Evolutionary conservation across 2,797 vertebrate species (phyloP).

Genomic region (Myotis pilosus): DNA sequence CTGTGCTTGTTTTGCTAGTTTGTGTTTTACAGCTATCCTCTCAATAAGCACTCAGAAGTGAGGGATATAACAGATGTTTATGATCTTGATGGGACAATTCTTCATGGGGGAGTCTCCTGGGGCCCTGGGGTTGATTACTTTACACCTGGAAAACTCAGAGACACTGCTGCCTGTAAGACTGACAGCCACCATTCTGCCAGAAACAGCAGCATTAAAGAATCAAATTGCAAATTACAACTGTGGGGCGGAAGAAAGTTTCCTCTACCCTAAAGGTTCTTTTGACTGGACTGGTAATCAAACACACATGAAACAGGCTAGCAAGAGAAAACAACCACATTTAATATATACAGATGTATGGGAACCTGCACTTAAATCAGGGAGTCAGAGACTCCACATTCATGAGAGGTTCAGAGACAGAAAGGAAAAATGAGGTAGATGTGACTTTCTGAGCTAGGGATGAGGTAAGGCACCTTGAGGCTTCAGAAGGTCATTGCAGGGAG

Average conservation of each 20-base stretch:
- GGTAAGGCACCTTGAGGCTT: not conserved
- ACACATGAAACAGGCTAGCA: not conserved
- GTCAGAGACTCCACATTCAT: not conserved
- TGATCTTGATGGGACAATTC: not conserved
- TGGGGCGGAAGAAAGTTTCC: not conserved
- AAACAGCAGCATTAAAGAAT: not conserved
- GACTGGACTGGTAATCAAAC: not conserved
- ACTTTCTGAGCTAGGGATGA: not conserved
- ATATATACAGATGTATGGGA: not conserved
- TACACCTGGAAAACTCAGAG: conserved; percentile 7
- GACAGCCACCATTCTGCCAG: not conserved
- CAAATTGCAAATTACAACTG: conserved; percentile 10
- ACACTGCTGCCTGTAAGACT: not conserved
- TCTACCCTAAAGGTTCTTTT: not conserved
- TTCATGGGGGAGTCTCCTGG: not conserved
- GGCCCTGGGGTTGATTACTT: not conserved
- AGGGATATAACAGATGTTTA: not conserved
- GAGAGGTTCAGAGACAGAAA: not conserved
- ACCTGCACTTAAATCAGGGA: not conserved
- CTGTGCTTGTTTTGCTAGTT: not conserved
- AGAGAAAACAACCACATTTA: not conserved
- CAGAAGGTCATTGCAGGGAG: not conserved
- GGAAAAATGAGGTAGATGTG: not conserved
- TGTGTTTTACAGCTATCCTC: not conserved
- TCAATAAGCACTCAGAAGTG: not conserved